Base-by-base conservation (phyloP, 2,888 invertebrate species). In the Xylophagus ater region DNA sequence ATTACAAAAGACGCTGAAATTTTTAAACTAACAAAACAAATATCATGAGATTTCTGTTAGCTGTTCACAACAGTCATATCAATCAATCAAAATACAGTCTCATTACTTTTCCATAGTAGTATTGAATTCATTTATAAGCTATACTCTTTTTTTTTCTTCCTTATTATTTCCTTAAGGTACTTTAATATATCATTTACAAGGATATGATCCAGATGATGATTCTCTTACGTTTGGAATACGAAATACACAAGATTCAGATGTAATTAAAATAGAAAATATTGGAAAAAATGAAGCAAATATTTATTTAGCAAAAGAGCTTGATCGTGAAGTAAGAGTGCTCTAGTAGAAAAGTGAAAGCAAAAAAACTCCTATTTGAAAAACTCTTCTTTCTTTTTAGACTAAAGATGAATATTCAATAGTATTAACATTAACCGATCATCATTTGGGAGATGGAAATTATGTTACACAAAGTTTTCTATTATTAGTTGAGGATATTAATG, bases 401-500 rank as follows among this genome's bases (percentile, higher is more conserved):
- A 78, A 80, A 60, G 89, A 89, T 63, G 90, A 90, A 67, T 90
- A 89, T 60, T 79, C 83, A 43, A 71, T 92, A 55, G 84, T 92
- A 49, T 69, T 92, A 53, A 92, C 90, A 3, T 66, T 92, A 53
- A 88, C 87, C 5, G 92, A 92, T 64, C 86, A 86, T 47, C 78
- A 81, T 56, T 74, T 89, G 48, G 87, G 85, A 17, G 83, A 85
- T 48, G 86, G 85, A 41, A 87, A 86, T 62, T 87, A 77, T 63
- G 83, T 90, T 51, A 89, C 88, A 2, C 90, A 90, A 67, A 88
- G 89, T 58, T 75, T 92, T 51, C 69, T 90, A 48, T 67, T 90
- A 36, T 70, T 90, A 51, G 88, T 92, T 31, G 90, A 90, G 67
- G 92, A 92, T 60, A 81, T 88, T 31, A 90, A 90, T 58, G 90